Evolutionary conservation across 2,113 vertebrate genomes (phyloP).

Genomic region (Nipponia nippon): DNA sequence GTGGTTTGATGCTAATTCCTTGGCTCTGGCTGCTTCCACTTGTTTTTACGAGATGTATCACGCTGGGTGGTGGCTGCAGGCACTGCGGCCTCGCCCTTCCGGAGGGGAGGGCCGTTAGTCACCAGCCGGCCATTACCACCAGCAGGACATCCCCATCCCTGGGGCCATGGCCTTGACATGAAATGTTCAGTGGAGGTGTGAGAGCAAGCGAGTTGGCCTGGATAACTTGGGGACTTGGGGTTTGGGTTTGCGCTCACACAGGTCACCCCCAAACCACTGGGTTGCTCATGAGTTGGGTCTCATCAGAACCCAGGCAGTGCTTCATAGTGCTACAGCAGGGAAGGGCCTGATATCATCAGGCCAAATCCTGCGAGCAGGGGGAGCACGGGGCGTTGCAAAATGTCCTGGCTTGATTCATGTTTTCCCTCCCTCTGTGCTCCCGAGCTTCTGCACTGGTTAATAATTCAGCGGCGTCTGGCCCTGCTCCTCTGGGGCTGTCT

Average conservation of each 20-base stretch:
- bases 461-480: not conserved
- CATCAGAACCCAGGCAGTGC: too few relatives aligned
- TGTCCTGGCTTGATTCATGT: not conserved
- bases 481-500: not conserved
- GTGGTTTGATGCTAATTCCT: not conserved
- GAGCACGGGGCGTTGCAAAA: not conserved
- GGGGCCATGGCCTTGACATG: accelerated
- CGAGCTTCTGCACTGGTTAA: not conserved
- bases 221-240: accelerated
- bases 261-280: not conserved
- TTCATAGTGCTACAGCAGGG: not conserved
- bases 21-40: not conserved
- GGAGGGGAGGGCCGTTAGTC: not conserved
- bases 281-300: not conserved
- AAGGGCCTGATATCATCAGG: not conserved
- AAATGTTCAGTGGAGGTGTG: accelerated
- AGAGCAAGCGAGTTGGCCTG: accelerated
- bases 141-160: not conserved
- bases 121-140: accelerated
- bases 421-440: not conserved
- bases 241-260: not conserved
- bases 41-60: constrained; percentile 3
- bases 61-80: not conserved
- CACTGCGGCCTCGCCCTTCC: not conserved
- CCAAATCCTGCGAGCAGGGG: not conserved